Base-by-base conservation (phyloP, 2,113 vertebrate species). In the Hirundichthys speculiger region DNA sequence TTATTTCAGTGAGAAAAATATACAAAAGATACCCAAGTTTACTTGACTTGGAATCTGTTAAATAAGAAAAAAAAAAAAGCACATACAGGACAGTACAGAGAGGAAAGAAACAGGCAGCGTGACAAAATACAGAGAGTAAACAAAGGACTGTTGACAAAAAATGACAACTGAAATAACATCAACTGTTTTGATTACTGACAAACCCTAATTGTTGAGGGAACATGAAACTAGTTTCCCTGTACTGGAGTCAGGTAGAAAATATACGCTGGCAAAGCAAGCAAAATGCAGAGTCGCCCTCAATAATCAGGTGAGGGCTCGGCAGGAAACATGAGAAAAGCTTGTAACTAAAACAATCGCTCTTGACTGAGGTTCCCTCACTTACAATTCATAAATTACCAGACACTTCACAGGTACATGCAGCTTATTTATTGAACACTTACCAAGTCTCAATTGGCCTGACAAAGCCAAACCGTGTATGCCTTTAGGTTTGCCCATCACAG, bases 331-430 rank as follows among this genome's bases (percentile, higher is more conserved):
- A 34, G 18, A 21, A 43, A 54, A 34, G n/a, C 58, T 21, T 24
- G 13, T 14, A 13, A 61, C 42, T 21, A 38, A 22, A 58, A 67
- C 21, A 42, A 54, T 19, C 25, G 2, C 16, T 50, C 43, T 38
- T 13, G 16, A 41, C 49, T 22, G 14, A 25, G 49, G 56, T 4
- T 13, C 50, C 34, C 45, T 69, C 49, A 64, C 74, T 75, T 58
- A 42, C 27, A 3, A 38, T 16, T 58, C 60, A 77, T 75, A 54
- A 50, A 77, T 82, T 69, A 73, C 47, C 30, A 75, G 15, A 53
- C 53, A 27, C 19, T 70, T 89, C 54, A 64, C 80, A 77, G 72
- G 58, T 83, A 74, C 82, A 75, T 13, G 39, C 22, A 3, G 64
- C 59, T 70, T 43, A 34, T 20, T 34, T 61, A 47, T 34, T 41